Evolutionary conservation across 2,888 invertebrate genomes (phyloP), one percentile per base, ranked within the genome.

Genomic region (Aphodius granarius): DNA sequence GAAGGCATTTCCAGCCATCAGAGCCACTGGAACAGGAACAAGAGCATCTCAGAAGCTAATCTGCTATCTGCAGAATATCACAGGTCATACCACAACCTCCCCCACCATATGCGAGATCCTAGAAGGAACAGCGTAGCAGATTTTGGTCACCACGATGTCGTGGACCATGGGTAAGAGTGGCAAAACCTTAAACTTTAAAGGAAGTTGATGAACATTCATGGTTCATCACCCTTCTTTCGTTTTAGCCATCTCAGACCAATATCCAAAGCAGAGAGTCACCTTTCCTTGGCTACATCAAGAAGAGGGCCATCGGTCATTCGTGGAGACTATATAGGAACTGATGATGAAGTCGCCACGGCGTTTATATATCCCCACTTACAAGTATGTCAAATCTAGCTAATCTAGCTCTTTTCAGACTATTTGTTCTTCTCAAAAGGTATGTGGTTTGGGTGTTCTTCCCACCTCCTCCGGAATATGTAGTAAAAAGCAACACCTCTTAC

Each of bases 21-120:
- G 20, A 76, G 79, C 76, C 81, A 82, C 73, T 88, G 87, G 86
- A 85, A 84, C 75, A 82, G 89, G 75, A 88, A 88, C 75, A 93
- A 93, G 83, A 95, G 95, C 78, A 92, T 93, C 80, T 96, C 96
- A 81, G 97, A 97, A 86, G 96, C 96, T 9, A 96, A 97, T 88
- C 88, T 97, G 19, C 87, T 96, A 65, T 71, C 74, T 0, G 91
- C 92, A 1, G 92, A 92, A 65, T 90, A 90, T 21, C 88, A 83
- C 72, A 83, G 85, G 78, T 83, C 83, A n/a, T 81, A 82, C 74
- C 82, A 82, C 73, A 79, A 80, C 20, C 76, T 72, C 66, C 81
- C 81, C 9, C 80, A 80, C 5, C 88, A 89, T 18, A 80, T 87
- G 5, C 87, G 88, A 15, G 86, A 87, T 78, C 88, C 89, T 63